These are phyloP conservation scores for Hippocampus comes DNA, from an alignment of 2,113 vertebrate genomes.

Conservation along the genomic window DNA sequence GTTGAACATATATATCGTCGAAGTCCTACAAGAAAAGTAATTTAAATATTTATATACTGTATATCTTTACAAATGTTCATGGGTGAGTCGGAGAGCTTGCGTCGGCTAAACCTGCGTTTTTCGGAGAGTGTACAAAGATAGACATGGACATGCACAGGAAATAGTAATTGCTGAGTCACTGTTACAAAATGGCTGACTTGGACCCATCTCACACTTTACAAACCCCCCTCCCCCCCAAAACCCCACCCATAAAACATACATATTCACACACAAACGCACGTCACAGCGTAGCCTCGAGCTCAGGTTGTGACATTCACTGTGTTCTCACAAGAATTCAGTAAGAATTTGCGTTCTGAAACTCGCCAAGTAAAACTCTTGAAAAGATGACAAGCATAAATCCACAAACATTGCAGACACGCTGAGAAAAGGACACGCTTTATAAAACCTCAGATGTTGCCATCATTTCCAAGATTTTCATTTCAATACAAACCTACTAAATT, in stretches of 20 bases:
- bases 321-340: background rate
- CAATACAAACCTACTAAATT: background rate
- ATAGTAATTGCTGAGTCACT: constrained; percentile 64
- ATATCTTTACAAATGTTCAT: constrained; percentile 78
- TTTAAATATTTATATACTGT: constrained; percentile 77
- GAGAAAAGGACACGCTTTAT: background rate
- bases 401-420: background rate
- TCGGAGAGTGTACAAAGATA: constrained; percentile 72
- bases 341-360: background rate
- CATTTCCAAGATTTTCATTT: background rate
- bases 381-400: background rate
- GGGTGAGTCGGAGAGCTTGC: constrained; percentile 59
- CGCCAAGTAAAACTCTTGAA: background rate
- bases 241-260: constrained; percentile 12
- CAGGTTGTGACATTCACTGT: background rate
- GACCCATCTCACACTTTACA: constrained; percentile 39
- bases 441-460: background rate
- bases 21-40: constrained; percentile 79
- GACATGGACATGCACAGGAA: constrained; percentile 74
- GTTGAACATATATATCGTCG: constrained; percentile 76
- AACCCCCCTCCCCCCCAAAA: background rate
- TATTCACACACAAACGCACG: constrained; percentile 3
- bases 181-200: constrained; percentile 70
- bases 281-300: constrained; percentile 16
- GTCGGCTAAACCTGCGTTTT: constrained; percentile 58